Percentiles rank a stretch among this genome's conserved stretches.
Conservation (phyloP, 2,888 invertebrate species). For the Drosophila nigricruria region DNA sequence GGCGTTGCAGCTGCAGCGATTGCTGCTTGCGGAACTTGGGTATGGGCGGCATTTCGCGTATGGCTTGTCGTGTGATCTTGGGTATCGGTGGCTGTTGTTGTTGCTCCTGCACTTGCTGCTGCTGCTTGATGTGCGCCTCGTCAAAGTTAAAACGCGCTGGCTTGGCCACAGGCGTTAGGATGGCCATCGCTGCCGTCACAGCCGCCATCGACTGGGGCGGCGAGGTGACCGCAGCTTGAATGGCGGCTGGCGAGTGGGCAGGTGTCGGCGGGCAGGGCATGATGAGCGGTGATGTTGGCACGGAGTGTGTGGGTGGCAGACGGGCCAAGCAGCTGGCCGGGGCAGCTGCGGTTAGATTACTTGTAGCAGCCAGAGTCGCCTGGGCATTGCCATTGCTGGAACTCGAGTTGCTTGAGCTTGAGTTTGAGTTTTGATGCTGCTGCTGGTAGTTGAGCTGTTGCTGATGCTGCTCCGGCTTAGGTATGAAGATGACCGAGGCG, state of each 20-base stretch:
- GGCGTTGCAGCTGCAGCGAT: slow-evolving; percentile 82
- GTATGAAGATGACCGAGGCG: slow-evolving; percentile 96
- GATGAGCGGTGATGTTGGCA: slow-evolving; percentile 90
- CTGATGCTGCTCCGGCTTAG: slow-evolving; percentile 89
- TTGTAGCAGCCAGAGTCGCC: slow-evolving; percentile 28
- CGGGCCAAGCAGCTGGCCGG: slow-evolving; percentile 38
- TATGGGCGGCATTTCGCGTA: slow-evolving; percentile 88
- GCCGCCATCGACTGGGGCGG: slow-evolving; percentile 83
- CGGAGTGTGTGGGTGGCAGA: slow-evolving; percentile 85
- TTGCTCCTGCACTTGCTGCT: slow-evolving; percentile 20
- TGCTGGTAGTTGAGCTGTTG: slow-evolving; percentile 83
- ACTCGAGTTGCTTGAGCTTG: slow-evolving; percentile 83
- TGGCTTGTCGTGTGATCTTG: slow-evolving; percentile 88
- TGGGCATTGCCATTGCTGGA: slow-evolving; percentile 80
- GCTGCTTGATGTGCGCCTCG: slow-evolving; percentile 61
- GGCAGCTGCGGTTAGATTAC: slow-evolving; percentile 34
- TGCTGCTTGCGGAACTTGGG: slow-evolving; percentile 86
- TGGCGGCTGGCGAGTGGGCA: slow-evolving; percentile 85
- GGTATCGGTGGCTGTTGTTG: slow-evolving; percentile 32
- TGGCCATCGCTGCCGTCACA: slow-evolving; percentile 84
- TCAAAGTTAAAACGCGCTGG: slow-evolving; percentile 57
- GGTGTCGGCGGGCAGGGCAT: slow-evolving; percentile 85
- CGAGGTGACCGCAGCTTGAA: slow-evolving; percentile 80
- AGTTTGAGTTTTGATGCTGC: slow-evolving; percentile 82
- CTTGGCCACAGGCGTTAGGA: slow-evolving; percentile 79